These are phyloP conservation scores for Tenebrosternarchus preto DNA, from an alignment of 2,113 vertebrate genomes.

Conservation along the genomic window DNA sequence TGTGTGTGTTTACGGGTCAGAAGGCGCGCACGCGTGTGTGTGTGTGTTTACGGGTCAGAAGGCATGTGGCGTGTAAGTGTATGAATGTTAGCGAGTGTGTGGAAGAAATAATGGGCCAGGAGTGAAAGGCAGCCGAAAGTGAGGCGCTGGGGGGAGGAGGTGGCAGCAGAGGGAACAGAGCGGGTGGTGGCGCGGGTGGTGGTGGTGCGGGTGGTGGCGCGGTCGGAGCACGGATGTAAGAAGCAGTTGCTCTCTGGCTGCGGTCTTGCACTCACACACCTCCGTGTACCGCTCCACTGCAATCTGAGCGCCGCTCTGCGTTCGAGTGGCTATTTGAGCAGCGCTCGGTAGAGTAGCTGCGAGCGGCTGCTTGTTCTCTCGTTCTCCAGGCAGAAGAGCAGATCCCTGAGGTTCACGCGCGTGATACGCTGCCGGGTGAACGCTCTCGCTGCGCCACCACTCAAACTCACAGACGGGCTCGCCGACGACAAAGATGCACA, in stretches of 20 bases:
- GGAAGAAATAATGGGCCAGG: constrained; percentile 6
- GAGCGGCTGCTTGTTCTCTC: constrained; percentile 94
- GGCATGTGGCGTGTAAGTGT: too few species aligned
- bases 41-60: too few species aligned
- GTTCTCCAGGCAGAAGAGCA: constrained; percentile 98
- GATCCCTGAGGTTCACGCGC: constrained; percentile 99
- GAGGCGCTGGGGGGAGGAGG: constrained; percentile 3
- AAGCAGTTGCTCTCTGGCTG: not conserved
- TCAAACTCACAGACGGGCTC: constrained; percentile 80
- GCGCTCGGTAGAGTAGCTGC: constrained; percentile 96
- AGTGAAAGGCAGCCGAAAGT: constrained; percentile 23
- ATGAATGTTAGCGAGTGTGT: constrained; percentile 10
- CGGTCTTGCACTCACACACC: constrained; percentile 7
- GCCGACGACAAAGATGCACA: constrained; percentile 77
- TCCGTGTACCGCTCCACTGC: not conserved
- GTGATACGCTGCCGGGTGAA: constrained; percentile 96
- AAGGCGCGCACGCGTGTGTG: too few species aligned
- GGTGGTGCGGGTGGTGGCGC: too few species aligned
- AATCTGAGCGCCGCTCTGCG: constrained; percentile 2
- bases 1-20: too few species aligned
- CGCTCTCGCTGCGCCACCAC: constrained; percentile 84
- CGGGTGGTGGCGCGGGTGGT: too few species aligned
- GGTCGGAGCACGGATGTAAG: too few species aligned
- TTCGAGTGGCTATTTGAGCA: constrained; percentile 86
- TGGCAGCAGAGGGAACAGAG: constrained; percentile 6